Percentiles rank a stretch among this genome's conserved stretches.
Conservation (phyloP, 2,113 vertebrate genomes). For the Pitta sordida region DNA sequence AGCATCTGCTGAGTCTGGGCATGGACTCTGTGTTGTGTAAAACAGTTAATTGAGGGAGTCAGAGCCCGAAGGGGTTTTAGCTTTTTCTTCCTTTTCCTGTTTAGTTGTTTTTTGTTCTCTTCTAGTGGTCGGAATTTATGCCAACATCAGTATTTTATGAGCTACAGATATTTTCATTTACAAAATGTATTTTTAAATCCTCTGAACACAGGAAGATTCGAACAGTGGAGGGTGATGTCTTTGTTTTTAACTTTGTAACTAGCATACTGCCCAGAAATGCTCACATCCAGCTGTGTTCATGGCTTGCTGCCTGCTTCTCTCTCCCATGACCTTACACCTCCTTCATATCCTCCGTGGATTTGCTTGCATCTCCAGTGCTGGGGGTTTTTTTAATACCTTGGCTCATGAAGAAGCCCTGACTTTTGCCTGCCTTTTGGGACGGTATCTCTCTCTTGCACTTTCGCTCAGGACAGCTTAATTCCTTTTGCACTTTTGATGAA, state of each 20-base stretch:
- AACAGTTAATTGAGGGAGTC: background rate
- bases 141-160: background rate
- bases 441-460: background rate
- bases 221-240: background rate
- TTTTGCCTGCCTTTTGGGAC: background rate
- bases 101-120: background rate
- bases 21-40: background rate
- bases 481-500: background rate
- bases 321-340: background rate
- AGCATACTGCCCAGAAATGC: background rate
- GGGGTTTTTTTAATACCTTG: background rate
- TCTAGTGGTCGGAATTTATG: background rate
- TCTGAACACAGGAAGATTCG: background rate
- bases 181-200: background rate
- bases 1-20: background rate
- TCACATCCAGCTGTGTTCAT: background rate
- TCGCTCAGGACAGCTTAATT: background rate
- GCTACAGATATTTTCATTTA: background rate
- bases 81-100: background rate
- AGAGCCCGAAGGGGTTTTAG: background rate
- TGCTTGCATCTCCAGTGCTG: background rate
- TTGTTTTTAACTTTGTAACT: background rate
- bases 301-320: background rate
- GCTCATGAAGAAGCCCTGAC: background rate
- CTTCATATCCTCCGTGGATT: background rate